Conservation (phyloP, 1,140 invertebrate genomes). For the Pteromalus puparum region DNA sequence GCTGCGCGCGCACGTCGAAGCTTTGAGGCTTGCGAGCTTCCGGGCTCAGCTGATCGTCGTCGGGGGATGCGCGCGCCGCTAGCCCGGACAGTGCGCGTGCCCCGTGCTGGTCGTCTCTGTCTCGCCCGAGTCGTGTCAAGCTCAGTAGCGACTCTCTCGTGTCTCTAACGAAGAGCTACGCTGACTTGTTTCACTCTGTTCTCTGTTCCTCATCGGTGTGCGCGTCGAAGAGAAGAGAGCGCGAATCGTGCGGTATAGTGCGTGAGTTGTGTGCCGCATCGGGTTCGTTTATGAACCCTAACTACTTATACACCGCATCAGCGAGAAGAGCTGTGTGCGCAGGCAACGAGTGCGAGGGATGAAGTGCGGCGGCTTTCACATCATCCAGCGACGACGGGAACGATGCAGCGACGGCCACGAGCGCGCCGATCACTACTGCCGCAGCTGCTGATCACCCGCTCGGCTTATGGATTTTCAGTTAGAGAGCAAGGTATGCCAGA, state of each 20-base stretch:
- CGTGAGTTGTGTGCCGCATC: background rate
- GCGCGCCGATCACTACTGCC: background rate
- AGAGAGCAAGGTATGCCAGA: constrained; percentile 32
- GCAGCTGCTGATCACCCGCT: constrained; percentile 25
- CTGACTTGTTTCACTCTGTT: background rate
- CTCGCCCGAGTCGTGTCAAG: background rate
- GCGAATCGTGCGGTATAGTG: background rate
- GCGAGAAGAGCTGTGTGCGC: background rate
- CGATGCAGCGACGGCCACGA: constrained; percentile 7
- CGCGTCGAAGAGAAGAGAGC: background rate
- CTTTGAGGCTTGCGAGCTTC: background rate
- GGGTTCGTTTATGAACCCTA: background rate
- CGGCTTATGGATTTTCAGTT: constrained; percentile 51
- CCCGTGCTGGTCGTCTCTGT: background rate
- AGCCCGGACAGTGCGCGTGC: background rate
- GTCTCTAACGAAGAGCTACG: too few relatives aligned
- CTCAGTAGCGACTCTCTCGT: background rate
- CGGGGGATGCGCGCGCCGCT: background rate
- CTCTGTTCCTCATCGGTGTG: background rate
- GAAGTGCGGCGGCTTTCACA: background rate
- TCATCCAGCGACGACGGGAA: background rate
- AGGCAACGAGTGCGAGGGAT: background rate
- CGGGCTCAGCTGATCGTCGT: constrained; percentile 6
- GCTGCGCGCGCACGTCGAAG: constrained; percentile 5
- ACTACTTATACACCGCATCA: background rate